Conservation (phyloP, 2,797 vertebrate species). For the Eulemur rubriventer region DNA sequence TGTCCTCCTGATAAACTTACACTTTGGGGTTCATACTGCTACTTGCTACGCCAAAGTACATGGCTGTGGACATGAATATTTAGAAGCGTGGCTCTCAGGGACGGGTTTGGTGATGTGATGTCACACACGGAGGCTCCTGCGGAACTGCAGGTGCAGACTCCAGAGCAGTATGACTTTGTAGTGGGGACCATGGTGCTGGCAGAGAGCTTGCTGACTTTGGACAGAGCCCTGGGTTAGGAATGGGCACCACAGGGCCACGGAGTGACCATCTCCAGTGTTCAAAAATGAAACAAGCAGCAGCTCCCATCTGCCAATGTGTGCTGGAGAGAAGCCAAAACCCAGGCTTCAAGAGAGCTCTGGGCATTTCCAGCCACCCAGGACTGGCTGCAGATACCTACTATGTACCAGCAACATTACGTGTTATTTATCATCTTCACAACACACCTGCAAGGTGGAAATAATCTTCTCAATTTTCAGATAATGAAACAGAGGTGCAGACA, state of each 20-base stretch:
- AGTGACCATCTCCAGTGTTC: not conserved
- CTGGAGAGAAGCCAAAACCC: not conserved
- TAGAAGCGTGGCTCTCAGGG: not conserved
- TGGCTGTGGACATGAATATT: too few relatives aligned
- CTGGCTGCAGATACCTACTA: not conserved
- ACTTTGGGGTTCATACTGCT: not conserved
- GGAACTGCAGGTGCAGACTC: not conserved
- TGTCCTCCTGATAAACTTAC: not conserved
- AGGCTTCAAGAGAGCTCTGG: not conserved
- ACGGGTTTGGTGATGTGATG: not conserved
- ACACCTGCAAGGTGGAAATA: not conserved
- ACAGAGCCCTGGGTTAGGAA: not conserved
- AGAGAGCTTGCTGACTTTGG: not conserved
- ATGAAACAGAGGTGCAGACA: not conserved
- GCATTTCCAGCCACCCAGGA: not conserved
- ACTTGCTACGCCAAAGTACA: not conserved
- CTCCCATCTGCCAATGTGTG: not conserved
- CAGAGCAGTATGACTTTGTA: not conserved
- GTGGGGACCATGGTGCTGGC: not conserved
- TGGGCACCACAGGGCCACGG: not conserved
- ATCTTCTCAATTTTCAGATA: not conserved
- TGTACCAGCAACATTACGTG: not conserved
- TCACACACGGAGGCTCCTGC: not conserved
- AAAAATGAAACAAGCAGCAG: not conserved
- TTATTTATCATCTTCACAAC: not conserved